Conservation (phyloP, 2,797 vertebrate genomes). For the Cephalopachus bancanus region DNA sequence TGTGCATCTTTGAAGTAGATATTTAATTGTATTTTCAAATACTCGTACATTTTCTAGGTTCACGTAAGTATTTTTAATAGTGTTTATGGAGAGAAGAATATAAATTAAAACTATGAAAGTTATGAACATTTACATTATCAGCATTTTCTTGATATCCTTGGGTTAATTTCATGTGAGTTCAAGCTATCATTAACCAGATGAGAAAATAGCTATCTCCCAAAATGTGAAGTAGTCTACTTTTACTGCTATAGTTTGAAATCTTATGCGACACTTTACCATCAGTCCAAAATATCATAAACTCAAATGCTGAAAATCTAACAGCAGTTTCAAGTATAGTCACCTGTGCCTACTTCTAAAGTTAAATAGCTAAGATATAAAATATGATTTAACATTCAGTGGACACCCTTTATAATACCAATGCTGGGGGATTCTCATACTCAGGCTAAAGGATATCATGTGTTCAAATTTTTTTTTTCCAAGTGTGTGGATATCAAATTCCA, state of each 20-base stretch:
- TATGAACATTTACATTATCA: slow-evolving; percentile 57
- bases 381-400: slow-evolving; percentile 23
- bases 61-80: slow-evolving; percentile 73
- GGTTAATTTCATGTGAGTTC: slow-evolving; percentile 61
- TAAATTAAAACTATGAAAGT: slow-evolving; percentile 61
- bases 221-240: slow-evolving; percentile 64
- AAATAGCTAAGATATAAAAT: slow-evolving; percentile 56
- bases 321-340: slow-evolving; percentile 29
- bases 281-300: slow-evolving; percentile 39
- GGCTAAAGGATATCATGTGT: not conserved
- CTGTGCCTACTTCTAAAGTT: slow-evolving; percentile 52
- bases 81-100: slow-evolving; percentile 38
- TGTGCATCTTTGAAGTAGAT: slow-evolving; percentile 53
- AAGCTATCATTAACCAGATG: slow-evolving; percentile 50
- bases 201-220: slow-evolving; percentile 8
- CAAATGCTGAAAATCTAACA: slow-evolving; percentile 45
- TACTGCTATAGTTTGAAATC: slow-evolving; percentile 60
- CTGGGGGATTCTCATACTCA: not conserved
- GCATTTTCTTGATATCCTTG: slow-evolving; percentile 65
- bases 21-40: slow-evolving; percentile 74
- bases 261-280: slow-evolving; percentile 34
- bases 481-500: not conserved
- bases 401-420: not conserved
- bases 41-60: slow-evolving; percentile 68
- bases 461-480: no score